Percentiles rank a stretch among this genome's conserved stretches.
These are phyloP conservation scores for Dinoponera quadriceps DNA, from an alignment of 1,140 invertebrate species.

Conservation along the genomic window DNA sequence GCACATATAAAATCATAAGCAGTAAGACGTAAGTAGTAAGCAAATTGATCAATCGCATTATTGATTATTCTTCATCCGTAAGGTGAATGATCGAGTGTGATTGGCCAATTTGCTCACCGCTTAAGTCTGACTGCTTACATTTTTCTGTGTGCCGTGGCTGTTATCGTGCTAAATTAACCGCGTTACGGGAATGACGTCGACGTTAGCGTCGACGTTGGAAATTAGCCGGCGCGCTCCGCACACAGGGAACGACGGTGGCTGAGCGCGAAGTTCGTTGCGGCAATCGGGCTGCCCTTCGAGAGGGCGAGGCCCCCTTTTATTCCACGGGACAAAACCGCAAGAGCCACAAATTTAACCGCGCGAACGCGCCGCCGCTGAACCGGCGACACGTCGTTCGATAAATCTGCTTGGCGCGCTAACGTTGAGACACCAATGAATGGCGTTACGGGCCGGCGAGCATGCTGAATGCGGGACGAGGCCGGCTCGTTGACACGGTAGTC, in stretches of 20 bases:
- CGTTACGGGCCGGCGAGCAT: constrained; percentile 78
- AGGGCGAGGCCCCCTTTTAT: constrained; percentile 60
- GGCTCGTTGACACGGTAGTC: constrained; percentile 80
- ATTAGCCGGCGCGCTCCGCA: background rate
- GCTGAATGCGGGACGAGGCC: constrained; percentile 72
- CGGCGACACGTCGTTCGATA: constrained; percentile 74
- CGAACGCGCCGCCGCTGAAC: constrained; percentile 66
- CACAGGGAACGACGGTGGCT: constrained; percentile 39
- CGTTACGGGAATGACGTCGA: too few relatives aligned
- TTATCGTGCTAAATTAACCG: too few relatives aligned
- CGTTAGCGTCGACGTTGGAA: background rate
- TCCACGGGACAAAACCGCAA: constrained; percentile 74
- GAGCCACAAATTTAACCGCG: constrained; percentile 80
- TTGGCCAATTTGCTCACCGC: too few relatives aligned
- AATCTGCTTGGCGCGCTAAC: constrained; percentile 72
- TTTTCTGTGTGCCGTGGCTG: background rate
- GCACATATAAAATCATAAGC: too few relatives aligned
- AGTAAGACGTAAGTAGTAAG: too few relatives aligned
- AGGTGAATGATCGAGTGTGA: too few relatives aligned
- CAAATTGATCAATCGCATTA: too few relatives aligned
- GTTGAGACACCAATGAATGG: constrained; percentile 75
- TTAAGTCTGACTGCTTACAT: background rate
- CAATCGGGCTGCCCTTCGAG: constrained; percentile 67
- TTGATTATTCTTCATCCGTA: too few relatives aligned
- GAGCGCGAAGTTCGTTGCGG: constrained; percentile 1